Conservation (phyloP, 2,888 invertebrate species). For the Notodonta dromedarius region DNA sequence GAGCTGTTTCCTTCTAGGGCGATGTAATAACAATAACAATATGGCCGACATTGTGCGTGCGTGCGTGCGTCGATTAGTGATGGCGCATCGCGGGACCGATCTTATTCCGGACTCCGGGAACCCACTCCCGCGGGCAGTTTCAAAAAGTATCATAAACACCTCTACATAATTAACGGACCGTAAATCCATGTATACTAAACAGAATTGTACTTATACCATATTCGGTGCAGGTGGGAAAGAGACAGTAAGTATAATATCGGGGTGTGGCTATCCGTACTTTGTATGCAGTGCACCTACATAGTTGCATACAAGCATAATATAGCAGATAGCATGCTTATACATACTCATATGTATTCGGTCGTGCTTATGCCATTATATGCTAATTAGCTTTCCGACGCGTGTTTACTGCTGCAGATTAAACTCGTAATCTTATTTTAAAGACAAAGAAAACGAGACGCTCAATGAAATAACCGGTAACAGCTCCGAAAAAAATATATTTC, state of each 20-base stretch:
- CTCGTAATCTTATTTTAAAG: constrained; percentile 34
- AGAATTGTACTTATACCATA: constrained; percentile 32
- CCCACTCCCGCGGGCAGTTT: constrained; percentile 39
- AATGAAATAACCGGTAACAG: constrained; percentile 24
- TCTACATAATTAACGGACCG: constrained; percentile 53
- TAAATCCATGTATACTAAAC: constrained; percentile 44
- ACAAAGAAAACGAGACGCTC: constrained; percentile 32
- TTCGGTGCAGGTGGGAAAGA: constrained; percentile 56
- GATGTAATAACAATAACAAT: constrained; percentile 71
- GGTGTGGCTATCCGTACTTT: constrained; percentile 78
- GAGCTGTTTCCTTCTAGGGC: constrained; percentile 69
- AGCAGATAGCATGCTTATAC: constrained; percentile 21
- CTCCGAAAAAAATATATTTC: not conserved
- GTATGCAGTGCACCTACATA: constrained; percentile 68
- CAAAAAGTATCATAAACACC: constrained; percentile 51
- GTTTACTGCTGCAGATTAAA: constrained; percentile 53
- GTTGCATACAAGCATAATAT: constrained; percentile 59
- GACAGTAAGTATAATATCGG: constrained; percentile 63
- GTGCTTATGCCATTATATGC: constrained; percentile 68
- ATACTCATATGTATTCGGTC: constrained; percentile 44
- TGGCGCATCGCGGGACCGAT: constrained; percentile 50
- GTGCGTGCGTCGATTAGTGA: constrained; percentile 58
- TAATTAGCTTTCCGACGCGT: constrained; percentile 66
- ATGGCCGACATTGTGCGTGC: constrained; percentile 62
- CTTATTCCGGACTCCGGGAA: constrained; percentile 50